These are phyloP conservation scores for Itoplectis maculator DNA, from an alignment of 2,888 invertebrate genomes.

Conservation along the genomic window DNA sequence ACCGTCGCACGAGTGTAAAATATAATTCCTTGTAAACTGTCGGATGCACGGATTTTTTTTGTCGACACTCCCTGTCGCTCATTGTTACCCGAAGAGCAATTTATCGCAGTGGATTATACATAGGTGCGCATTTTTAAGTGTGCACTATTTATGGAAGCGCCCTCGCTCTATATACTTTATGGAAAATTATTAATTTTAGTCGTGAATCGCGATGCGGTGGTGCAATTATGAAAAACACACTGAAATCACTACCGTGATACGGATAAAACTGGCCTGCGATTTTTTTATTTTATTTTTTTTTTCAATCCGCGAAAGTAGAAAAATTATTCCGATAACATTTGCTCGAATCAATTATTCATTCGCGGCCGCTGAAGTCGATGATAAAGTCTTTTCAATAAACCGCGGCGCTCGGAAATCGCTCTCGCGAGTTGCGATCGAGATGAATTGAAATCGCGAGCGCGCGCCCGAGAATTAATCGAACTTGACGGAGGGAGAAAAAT, in stretches of 20 bases:
- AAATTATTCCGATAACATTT: not conserved
- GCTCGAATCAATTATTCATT: not conserved
- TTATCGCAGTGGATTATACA: conserved; percentile 39
- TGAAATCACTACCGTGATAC: not conserved
- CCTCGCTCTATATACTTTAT: not conserved
- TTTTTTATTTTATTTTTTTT: not conserved
- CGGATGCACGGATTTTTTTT: conserved; percentile 61
- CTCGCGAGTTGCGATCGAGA: not conserved
- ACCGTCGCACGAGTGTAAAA: conserved; percentile 32
- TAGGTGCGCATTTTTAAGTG: too few species aligned
- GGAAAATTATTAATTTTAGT: conserved; percentile 21
- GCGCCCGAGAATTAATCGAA: not conserved
- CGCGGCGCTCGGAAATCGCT: not conserved
- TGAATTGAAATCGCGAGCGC: too few species aligned
- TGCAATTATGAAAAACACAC: not conserved
- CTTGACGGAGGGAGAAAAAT: not conserved
- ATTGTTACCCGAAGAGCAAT: conserved; percentile 63
- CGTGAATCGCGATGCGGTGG: not conserved
- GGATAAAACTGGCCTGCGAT: not conserved
- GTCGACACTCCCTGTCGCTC: conserved; percentile 41
- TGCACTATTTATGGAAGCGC: conserved; percentile 3
- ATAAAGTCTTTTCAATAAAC: not conserved
- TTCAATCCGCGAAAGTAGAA: not conserved
- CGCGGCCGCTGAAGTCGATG: not conserved
- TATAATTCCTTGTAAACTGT: conserved; percentile 66